Percentiles rank a stretch among this genome's conserved stretches.
phyloP scores from a whole-genome alignment of 2,888 invertebrate species.

The Tetragonisca angustula region DNA sequence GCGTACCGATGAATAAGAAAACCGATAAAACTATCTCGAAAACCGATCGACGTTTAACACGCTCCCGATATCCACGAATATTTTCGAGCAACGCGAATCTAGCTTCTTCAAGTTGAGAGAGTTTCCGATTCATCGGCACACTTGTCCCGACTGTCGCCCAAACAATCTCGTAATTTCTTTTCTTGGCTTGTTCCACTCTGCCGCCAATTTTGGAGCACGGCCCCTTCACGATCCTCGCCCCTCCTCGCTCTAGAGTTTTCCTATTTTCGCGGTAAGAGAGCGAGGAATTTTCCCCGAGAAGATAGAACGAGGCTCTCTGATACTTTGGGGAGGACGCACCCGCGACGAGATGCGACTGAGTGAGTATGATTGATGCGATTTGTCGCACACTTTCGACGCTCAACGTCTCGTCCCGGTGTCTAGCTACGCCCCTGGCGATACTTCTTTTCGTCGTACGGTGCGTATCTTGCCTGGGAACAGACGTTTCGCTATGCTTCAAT shows the following conservation, averaged over 20 bases:
- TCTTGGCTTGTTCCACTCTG: no score
- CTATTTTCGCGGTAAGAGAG: slow-evolving; percentile 70
- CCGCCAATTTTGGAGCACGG: neutral
- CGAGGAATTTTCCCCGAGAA: slow-evolving; percentile 77
- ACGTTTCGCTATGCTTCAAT: neutral
- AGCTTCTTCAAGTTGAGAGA: neutral
- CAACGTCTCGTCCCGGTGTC: slow-evolving; percentile 64
- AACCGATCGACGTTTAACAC: slow-evolving; percentile 26
- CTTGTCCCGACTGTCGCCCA: neutral
- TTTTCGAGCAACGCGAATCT: neutral
- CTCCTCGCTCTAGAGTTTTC: slow-evolving; percentile 63
- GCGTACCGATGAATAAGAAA: slow-evolving; percentile 32
- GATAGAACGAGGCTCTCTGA: slow-evolving; percentile 73
- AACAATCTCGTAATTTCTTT: slow-evolving; percentile 18
- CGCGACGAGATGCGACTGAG: slow-evolving; percentile 76
- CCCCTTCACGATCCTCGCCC: slow-evolving; percentile 46
- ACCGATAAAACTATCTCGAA: slow-evolving; percentile 45
- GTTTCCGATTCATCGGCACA: neutral
- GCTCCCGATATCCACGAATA: neutral
- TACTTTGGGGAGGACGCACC: slow-evolving; percentile 69
- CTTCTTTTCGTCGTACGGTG: slow-evolving; percentile 25
- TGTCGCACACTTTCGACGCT: slow-evolving; percentile 71
- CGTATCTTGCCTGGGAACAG: neutral
- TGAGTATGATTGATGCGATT: slow-evolving; percentile 82
- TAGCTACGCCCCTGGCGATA: slow-evolving; percentile 59